Evolutionary conservation across 2,888 invertebrate species (phyloP).

Genomic region (Pegoplata infirma): DNA sequence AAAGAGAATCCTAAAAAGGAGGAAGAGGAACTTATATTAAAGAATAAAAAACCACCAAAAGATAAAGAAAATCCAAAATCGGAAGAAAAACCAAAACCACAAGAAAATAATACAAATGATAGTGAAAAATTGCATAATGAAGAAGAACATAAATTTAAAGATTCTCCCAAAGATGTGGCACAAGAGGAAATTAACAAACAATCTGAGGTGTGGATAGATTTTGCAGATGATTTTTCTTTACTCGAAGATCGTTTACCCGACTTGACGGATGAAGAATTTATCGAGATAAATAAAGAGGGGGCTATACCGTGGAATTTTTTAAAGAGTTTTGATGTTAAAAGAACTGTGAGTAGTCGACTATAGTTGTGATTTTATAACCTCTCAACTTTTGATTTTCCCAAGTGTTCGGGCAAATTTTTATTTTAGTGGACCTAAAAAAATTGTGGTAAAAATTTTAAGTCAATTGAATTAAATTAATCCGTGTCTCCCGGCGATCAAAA

Average conservation of each 20-base stretch:
- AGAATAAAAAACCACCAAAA: not conserved
- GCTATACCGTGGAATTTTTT: constrained; percentile 69
- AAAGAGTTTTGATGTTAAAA: constrained; percentile 57
- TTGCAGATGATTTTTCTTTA: constrained; percentile 64
- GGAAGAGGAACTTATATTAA: not conserved
- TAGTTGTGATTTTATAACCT: too few species aligned
- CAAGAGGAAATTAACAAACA: constrained; percentile 18
- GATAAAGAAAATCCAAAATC: not conserved
- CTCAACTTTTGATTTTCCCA: too few species aligned
- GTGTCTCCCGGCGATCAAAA: too few species aligned
- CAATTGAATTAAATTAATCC: too few species aligned
- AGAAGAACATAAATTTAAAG: not conserved
- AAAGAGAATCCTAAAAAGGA: not conserved
- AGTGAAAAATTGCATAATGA: not conserved
- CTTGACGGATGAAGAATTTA: constrained; percentile 67
- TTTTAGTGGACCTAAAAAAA: too few species aligned
- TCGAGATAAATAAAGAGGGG: constrained; percentile 65
- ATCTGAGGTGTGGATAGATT: constrained; percentile 1
- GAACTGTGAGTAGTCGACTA: constrained; percentile 42
- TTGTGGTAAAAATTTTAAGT: too few species aligned
- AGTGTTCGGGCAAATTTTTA: too few species aligned
- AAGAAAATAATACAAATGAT: not conserved
- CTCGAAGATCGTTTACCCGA: constrained; percentile 66
- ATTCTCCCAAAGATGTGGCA: not conserved
- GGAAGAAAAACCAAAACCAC: not conserved